Base-by-base conservation (phyloP, 2,888 invertebrate genomes). In the Pristionchus mayeri region DNA sequence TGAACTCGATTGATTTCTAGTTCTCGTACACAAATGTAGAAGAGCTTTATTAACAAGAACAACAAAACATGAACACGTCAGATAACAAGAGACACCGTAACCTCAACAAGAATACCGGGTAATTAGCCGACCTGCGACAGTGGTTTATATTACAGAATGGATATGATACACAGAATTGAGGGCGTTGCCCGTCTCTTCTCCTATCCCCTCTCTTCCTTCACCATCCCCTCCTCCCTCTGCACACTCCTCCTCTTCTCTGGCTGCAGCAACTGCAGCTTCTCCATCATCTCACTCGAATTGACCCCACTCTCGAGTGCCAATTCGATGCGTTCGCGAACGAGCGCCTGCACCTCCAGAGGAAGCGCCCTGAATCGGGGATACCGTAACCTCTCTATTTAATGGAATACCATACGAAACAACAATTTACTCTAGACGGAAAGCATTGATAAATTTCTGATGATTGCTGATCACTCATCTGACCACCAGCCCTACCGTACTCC, bases 21-120 rank as follows among this genome's bases (percentile, higher is more conserved):
- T 18, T 63, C 63, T 4, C 0, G 34, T 18, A 3, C 13, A 63
- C 30, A 34, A 3, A 27, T 34, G 30, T 18, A 30, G 24, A 30
- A 2, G 54, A 60, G 30, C 34, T 63, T 63, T 63, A 63, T 63
- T 63, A 27, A 60, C 60, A 63, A 63, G 30, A 63, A 63, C 63
- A 63, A 63, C 34, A 63, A 6, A 63, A 11, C 11, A 63, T 11
- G 18, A 34, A 63, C 63, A 63, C 16, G 34, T 13, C 18, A 34
- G 2, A 18, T 13, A 18, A 63, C 63, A 34, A 63, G 16, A 16
- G 21, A 1, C 34, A 63, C 63, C 63, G 63, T 63, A n/a, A 21
- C 27, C 21, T 63, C 34, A 18, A 63, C 34, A 27, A 63, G 63
- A n/a, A n/a, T n/a, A n/a, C n/a, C n/a, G n/a, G n/a, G n/a, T n/a